Evolutionary conservation across 64 coral and sea anemone species (phyloP), one percentile per base, ranked within the genome.

Genomic region (Montipora efflorescens): DNA sequence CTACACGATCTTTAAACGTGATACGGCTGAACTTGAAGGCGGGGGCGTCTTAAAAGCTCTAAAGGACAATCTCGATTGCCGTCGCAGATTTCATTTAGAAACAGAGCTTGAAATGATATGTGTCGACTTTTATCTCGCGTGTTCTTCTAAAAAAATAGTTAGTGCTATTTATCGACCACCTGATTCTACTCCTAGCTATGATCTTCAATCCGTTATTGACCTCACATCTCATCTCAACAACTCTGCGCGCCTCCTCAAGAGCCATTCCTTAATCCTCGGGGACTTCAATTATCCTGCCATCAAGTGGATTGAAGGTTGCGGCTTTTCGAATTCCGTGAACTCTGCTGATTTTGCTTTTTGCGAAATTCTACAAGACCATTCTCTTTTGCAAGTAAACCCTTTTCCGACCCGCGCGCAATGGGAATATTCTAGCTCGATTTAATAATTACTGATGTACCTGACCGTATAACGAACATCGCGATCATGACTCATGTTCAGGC

Each of bases 291-390:
- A 55, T 13, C 71, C 86, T 4, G 13, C 25, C 25, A 25, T 25
- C 25, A 25, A 25, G 25, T 25, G 25, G 25, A 25, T 25, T 25
- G 25, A 25, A 25, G 25, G 25, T 25, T 25, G 25, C 4, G 48
- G 86, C 5, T 14, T 88, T 21, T 88, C 86, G 4, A 75, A 48
- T 25, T 88, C 86, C 19, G 4, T 19, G 5, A 88, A 88, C 23
- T 88, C 86, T 49, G 86, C 86, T 74, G 86, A 88, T 12, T 74
- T 52, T 55, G 86, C 86, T 5, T 51, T 88, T 5, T 88, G 86
- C 15, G 86, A 88, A 47, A 5, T 10, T 1, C 86, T 88, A 5
- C 45, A 23, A 57, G 49, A 88, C n/a, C 36, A 49, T 48, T 88
- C 68, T 3, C 16, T 88, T 20, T 25, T 8, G 4, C 68, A 88